Evolutionary conservation across 2,113 vertebrate genomes (phyloP).

Genomic region (Eulacestoma nigropectus): DNA sequence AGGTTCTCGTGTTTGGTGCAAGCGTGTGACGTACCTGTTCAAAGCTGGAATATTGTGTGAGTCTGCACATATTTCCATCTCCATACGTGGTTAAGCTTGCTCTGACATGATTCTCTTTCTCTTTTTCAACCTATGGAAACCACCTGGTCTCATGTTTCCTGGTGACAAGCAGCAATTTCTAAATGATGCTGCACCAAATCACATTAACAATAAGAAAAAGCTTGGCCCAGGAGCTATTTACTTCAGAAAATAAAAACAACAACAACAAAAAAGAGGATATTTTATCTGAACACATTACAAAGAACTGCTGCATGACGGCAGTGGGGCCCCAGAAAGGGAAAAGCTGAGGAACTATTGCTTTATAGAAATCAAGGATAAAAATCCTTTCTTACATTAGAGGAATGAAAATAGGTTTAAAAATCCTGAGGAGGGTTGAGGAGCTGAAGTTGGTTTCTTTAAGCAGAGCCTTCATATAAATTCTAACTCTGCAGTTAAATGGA

Average conservation of each 20-base stretch:
- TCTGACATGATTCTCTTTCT: background rate
- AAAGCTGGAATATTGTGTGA: background rate
- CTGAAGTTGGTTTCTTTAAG: background rate
- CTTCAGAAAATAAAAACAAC: slow-evolving; percentile 7
- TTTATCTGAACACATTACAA: slow-evolving; percentile 21
- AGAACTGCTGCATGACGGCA: background rate
- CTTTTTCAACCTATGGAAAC: background rate
- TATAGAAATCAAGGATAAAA: slow-evolving; percentile 32
- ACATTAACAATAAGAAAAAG: background rate
- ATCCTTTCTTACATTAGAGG: background rate
- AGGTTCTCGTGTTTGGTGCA: background rate
- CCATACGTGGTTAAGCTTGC: background rate
- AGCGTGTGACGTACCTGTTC: background rate
- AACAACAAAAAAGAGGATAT: background rate
- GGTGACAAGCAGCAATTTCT: background rate
- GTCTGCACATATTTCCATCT: background rate
- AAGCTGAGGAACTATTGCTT: slow-evolving; percentile 7
- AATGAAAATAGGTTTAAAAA: background rate
- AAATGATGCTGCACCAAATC: background rate
- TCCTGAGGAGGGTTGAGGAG: background rate
- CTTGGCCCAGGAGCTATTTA: background rate
- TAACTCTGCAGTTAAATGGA: slow-evolving; percentile 24
- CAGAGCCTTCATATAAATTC: background rate
- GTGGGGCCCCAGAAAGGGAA: slow-evolving; percentile 22
- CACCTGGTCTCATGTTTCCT: background rate